A percentile compares a stretch with the other conserved stretches of the same genome.
phyloP scores from a whole-genome alignment of 2,888 invertebrate species.

The Anoplius nigerrimus region DNA sequence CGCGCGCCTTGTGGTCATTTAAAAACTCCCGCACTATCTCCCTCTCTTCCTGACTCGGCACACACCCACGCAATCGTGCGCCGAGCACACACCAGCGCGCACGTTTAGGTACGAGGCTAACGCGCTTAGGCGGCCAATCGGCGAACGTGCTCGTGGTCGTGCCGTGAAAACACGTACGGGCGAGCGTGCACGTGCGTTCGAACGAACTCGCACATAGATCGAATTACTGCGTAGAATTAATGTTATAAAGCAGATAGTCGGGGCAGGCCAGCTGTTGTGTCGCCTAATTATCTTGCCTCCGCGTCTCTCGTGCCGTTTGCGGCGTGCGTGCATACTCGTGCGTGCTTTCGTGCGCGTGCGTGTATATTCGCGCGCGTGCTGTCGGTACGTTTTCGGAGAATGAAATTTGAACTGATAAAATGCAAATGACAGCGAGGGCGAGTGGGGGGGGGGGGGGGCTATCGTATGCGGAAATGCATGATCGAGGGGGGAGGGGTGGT shows the following conservation, averaged over 20 bases:
- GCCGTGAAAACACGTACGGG: neutral
- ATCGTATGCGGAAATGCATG: too few relatives aligned
- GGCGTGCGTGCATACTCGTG: neutral
- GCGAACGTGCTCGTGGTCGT: neutral
- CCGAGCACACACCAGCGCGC: too few relatives aligned
- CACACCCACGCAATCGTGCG: neutral
- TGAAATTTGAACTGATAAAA: too few relatives aligned
- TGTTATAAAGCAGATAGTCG: conserved; percentile 44
- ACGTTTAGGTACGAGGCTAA: too few relatives aligned
- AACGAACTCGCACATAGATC: neutral
- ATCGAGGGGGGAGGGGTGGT: too few relatives aligned
- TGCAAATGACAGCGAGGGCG: too few relatives aligned
- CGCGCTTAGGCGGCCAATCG: too few relatives aligned
- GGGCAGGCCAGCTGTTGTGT: conserved; percentile 52
- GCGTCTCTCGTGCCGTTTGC: conserved; percentile 25
- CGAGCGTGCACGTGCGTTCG: neutral
- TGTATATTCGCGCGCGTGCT: neutral
- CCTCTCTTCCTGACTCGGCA: too few relatives aligned
- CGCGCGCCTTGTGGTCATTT: conserved; percentile 44
- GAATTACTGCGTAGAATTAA: conserved; percentile 40
- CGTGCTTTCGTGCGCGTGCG: neutral
- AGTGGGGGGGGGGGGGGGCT: too few relatives aligned
- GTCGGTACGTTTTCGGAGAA: too few relatives aligned
- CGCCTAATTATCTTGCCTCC: conserved; percentile 49
- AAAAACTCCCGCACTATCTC: conserved; percentile 35